phyloP scores from a whole-genome alignment of 1,140 invertebrate species.

The Drosophila pseudoobscura region DNA sequence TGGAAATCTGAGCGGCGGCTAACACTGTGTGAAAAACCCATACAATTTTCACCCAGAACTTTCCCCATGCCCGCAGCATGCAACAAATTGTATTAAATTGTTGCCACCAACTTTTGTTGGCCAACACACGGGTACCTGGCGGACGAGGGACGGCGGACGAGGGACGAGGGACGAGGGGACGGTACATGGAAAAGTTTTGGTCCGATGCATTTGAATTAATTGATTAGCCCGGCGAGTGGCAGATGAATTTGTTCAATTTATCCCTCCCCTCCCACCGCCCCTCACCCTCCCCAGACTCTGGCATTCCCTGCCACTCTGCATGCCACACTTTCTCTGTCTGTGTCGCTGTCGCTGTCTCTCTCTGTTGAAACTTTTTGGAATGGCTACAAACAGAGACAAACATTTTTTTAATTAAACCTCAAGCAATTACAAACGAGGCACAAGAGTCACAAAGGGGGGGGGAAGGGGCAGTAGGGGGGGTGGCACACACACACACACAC shows the following conservation, averaged over 20 bases:
- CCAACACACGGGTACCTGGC: too few species aligned
- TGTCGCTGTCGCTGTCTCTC: not conserved
- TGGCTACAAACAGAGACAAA: slow-evolving; percentile 47
- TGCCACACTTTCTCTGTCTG: not conserved
- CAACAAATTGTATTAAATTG: too few species aligned
- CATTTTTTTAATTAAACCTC: slow-evolving; percentile 80
- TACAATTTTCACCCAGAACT: too few species aligned
- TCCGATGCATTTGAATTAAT: slow-evolving; percentile 34
- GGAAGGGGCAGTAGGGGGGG: not conserved
- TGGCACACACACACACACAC: too few species aligned
- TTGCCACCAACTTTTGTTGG: too few species aligned
- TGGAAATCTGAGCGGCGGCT: too few species aligned
- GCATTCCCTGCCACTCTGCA: not conserved
- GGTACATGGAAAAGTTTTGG: slow-evolving; percentile 20
- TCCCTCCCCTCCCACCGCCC: not conserved
- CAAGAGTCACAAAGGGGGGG: slow-evolving; percentile 52
- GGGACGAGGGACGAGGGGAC: too few species aligned
- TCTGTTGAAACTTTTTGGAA: not conserved
- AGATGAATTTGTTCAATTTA: slow-evolving; percentile 33
- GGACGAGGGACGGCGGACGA: too few species aligned
- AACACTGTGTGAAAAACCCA: too few species aligned
- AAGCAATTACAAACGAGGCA: slow-evolving; percentile 71
- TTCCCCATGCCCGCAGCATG: too few species aligned
- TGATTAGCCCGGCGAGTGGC: slow-evolving; percentile 55
- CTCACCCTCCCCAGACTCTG: too few species aligned